phyloP scores from a whole-genome alignment of 2,113 vertebrate genomes.

The Butorides virescens region DNA sequence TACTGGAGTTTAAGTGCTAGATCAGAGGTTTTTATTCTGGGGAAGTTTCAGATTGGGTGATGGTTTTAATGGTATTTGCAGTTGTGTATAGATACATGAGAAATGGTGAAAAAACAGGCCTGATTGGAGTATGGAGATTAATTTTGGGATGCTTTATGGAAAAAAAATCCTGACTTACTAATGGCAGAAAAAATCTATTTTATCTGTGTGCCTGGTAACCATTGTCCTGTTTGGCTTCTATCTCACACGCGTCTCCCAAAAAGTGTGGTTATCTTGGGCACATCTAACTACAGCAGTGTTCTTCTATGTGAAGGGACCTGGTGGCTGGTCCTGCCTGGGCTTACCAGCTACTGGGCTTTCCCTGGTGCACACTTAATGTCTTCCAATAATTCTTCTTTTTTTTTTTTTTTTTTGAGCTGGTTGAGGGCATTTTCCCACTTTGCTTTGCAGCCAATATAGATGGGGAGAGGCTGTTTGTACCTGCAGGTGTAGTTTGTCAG shows the following conservation, averaged over 20 bases:
- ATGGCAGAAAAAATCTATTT: neutral
- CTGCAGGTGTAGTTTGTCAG: neutral
- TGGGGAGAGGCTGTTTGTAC: neutral
- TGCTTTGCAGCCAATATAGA: neutral
- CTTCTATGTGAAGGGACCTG: neutral
- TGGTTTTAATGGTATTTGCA: neutral
- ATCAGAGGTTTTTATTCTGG: neutral
- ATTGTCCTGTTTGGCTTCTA: neutral
- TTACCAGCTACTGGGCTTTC: neutral
- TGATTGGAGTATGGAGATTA: fast-evolving
- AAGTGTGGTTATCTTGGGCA: neutral
- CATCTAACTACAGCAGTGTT: neutral
- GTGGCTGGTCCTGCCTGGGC: neutral
- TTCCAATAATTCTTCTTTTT: neutral
- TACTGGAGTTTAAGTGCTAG: neutral
- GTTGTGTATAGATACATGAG: neutral
- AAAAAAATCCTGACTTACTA: neutral
- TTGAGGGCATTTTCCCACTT: neutral
- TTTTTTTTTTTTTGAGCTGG: neutral
- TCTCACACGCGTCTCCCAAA: neutral
- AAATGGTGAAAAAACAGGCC: neutral
- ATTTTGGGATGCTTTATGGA: neutral
- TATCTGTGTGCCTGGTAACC: neutral
- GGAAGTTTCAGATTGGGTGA: neutral
- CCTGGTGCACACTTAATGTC: neutral